phyloP scores from a whole-genome alignment of 2,113 vertebrate genomes.

The Brachyhypopomus gauderio region DNA sequence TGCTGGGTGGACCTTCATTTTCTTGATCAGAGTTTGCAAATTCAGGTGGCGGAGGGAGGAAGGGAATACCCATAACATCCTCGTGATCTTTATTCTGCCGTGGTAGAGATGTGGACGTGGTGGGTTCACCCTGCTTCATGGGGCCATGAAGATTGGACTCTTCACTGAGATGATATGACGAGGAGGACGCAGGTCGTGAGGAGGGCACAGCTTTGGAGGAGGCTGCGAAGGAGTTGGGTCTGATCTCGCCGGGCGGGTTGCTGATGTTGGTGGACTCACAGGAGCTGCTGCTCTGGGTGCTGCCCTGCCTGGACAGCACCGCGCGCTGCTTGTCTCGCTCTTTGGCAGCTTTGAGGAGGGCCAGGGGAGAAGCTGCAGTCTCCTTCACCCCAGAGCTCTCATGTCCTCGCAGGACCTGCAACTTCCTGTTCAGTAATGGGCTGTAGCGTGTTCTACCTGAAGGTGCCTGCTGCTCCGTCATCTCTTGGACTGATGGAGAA shows the following conservation, averaged over 20 bases:
- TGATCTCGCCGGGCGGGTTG: conserved; percentile 71
- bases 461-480: conserved; percentile 30
- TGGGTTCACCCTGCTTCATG: conserved; percentile 39
- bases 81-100: conserved; percentile 51
- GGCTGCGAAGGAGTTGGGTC: conserved; percentile 75
- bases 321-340: conserved; percentile 81
- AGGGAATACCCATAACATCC: conserved; percentile 62
- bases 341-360: conserved; percentile 87
- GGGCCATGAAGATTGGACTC: conserved; percentile 8
- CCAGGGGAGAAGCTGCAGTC: conserved; percentile 79
- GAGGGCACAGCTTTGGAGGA: conserved; percentile 62
- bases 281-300: conserved; percentile 51
- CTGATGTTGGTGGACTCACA: conserved; percentile 46
- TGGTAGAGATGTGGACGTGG: background rate
- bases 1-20: conserved; percentile 53
- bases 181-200: background rate
- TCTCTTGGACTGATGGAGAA: conserved; percentile 30
- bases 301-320: conserved; percentile 59
- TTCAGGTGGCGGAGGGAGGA: conserved; percentile 90
- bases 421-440: conserved; percentile 67
- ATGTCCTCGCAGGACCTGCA: conserved; percentile 69
- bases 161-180: conserved; percentile 37
- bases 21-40: conserved; percentile 77
- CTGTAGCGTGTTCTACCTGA: conserved; percentile 53
- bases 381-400: conserved; percentile 58